Base-by-base conservation (phyloP, 2,113 vertebrate species). In the Balaeniceps rex region DNA sequence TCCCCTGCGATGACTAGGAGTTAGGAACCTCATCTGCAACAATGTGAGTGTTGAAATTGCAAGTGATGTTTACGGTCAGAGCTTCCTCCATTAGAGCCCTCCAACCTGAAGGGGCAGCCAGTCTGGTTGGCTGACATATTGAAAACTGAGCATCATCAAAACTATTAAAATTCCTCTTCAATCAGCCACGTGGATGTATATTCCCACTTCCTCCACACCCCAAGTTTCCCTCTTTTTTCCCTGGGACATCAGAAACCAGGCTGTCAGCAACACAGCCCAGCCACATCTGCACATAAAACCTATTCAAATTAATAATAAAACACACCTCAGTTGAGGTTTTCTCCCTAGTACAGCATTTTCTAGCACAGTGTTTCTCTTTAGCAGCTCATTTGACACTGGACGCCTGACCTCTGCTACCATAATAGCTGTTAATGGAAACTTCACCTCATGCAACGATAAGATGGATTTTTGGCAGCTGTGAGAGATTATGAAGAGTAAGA, bases 401-500 rank as follows among this genome's bases (percentile, higher is more conserved):
- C 29, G 68, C 81, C 98, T 98, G 98, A 98, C 98, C 97, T 87
- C 95, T 97, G 97, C 97, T 98, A 98, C 96, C 97, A 98, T 98
- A 97, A 98, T 97, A 97, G 95, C 97, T 98, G 97, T 98, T 97
- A 98, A 98, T 99, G 98, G 99, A 99, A 99, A 99, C 98, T 99
- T 99, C 98, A 98, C 98, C 98, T 99, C 98, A 98, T 99, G 98
- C 98, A 98, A 98, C 95, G 98, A 99, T 99, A 99, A 99, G 98
- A 98, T 98, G 97, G 96, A 97, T 97, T 98, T 98, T 98, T 98
- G 98, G 97, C 99, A 99, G 98, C 99, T 99, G 99, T 97, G 97
- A 97, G 97, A 99, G 98, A 99, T 99, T 99, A 99, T 94, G 96
- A 98, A 97, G 96, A 98, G 97, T 98, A 98, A 98, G 98, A 99